Base-by-base conservation (phyloP, 2,113 vertebrate species). In the Mohoua ochrocephala region DNA sequence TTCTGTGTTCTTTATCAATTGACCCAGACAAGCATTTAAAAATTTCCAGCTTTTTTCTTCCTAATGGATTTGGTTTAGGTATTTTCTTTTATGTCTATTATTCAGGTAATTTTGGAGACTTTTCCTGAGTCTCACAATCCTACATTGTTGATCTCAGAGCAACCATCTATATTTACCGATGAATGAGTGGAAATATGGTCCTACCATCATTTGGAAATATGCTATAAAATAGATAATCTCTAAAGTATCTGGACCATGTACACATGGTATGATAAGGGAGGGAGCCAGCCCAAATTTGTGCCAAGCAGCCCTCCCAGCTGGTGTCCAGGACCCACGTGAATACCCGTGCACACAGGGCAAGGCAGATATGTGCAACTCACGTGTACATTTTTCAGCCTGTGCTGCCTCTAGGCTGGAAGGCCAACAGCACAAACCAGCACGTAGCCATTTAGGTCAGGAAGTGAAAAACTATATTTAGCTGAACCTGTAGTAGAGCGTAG, bases 391-490 rank as follows among this genome's bases (percentile, higher is more conserved):
- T 49, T 69, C 57, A 41, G 67, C 64, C 35, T 52, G 7, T 56
- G 20, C 3, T 54, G n/a, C 35, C 19, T 84, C 39, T 70, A 49
- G 42, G 16, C 13, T 68, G 74, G 53, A 41, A 86, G 73, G 35
- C 26, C 63, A 77, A 27, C 67, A 53, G 15, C 3, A 57, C 59
- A 76, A 93, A 74, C n/a, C 78, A 63, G 42, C 67, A 90, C 2
- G 0, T 4, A 61, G 30, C 54, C 87, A 83, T 70, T 88, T 70
- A 84, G 93, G 82, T 54, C 93, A 96, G 95, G 89, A 96, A 93
- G 35, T 59, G 35, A 61, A 80, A 57, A 88, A 14, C 75, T 73
- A 12, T 74, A 60, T 94, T 96, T 87, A 94, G 59, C 68, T 91
- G 63, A 85, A 95, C 63, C n/a, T 50, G 54, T 31, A 90, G 70